phyloP scores from a whole-genome alignment of 2,888 invertebrate genomes.

The Pheosia gnoma region DNA sequence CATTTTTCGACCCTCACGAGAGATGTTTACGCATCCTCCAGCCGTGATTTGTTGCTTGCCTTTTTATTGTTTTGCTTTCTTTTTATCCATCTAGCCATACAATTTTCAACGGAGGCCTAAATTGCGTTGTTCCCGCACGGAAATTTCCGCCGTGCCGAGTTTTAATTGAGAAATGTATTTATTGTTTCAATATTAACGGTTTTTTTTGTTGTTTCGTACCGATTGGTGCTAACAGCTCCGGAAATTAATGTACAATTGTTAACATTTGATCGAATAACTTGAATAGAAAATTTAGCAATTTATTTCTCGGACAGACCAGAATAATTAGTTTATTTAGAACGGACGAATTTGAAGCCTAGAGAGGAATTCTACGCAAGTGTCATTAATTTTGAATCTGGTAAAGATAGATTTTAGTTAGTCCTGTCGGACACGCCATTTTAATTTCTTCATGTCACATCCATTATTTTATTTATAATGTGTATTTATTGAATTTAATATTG shows the following conservation, averaged over 20 bases:
- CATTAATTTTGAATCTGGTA: not conserved
- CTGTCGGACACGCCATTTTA: too few relatives aligned
- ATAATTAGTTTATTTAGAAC: not conserved
- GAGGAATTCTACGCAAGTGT: not conserved
- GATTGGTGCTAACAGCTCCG: not conserved
- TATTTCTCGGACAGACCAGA: not conserved
- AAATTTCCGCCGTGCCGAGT: constrained; percentile 40
- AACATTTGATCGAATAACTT: not conserved
- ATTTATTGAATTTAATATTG: too few relatives aligned
- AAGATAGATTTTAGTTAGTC: not conserved
- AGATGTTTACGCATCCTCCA: constrained; percentile 58
- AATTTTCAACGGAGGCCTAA: constrained; percentile 27
- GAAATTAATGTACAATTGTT: not conserved
- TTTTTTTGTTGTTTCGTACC: constrained; percentile 12
- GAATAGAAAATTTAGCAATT: not conserved
- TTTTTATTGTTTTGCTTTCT: constrained; percentile 51
- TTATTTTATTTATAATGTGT: too few relatives aligned
- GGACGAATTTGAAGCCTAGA: not conserved
- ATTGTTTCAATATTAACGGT: constrained; percentile 45
- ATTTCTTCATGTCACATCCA: too few relatives aligned
- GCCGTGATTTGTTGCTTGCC: constrained; percentile 57
- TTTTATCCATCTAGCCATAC: constrained; percentile 37
- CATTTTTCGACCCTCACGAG: constrained; percentile 39
- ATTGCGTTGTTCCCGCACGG: constrained; percentile 37
- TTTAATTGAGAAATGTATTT: constrained; percentile 61